Percentiles rank a stretch among this genome's conserved stretches.
Evolutionary conservation across 2,797 vertebrate genomes (phyloP).

Genomic region (Spheniscus humboldti): DNA sequence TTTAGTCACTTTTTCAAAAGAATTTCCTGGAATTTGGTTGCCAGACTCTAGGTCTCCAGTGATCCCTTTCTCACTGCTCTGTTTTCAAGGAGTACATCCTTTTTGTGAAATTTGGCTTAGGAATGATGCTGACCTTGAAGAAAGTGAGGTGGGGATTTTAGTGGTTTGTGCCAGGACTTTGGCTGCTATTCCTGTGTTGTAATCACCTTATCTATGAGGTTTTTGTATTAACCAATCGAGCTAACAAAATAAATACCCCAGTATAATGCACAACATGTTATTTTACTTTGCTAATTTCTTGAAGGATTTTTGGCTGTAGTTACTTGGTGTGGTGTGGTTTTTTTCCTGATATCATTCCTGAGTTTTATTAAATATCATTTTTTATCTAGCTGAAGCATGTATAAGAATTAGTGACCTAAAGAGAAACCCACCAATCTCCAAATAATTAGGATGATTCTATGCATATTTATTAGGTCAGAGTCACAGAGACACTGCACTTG

Average conservation of each 20-base stretch:
- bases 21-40: conserved; percentile 44
- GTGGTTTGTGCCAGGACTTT: conserved; percentile 19
- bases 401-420: not conserved
- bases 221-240: conserved; percentile 35
- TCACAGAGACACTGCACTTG: not conserved
- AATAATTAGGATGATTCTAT: not conserved
- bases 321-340: not conserved
- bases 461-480: not conserved
- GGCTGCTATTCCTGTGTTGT: conserved; percentile 30
- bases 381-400: conserved; percentile 1
- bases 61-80: conserved; percentile 20
- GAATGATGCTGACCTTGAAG: conserved; percentile 41
- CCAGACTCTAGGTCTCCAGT: conserved; percentile 38
- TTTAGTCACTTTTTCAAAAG: conserved; percentile 40
- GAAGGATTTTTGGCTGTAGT: conserved; percentile 23
- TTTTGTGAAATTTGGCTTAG: conserved; percentile 50
- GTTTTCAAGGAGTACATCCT: conserved; percentile 49
- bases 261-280: not conserved
- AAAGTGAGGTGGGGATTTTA: conserved; percentile 30
- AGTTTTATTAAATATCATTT: not conserved
- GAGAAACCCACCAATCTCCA: not conserved
- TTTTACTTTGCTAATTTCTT: conserved; percentile 21
- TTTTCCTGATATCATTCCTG: not conserved
- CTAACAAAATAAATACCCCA: conserved; percentile 8
- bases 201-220: conserved; percentile 54